Evolutionary conservation across 92 coral and sea anemone species (phyloP), one percentile per base, ranked within the genome.

Genomic region (Parazoanthus swiftii): DNA sequence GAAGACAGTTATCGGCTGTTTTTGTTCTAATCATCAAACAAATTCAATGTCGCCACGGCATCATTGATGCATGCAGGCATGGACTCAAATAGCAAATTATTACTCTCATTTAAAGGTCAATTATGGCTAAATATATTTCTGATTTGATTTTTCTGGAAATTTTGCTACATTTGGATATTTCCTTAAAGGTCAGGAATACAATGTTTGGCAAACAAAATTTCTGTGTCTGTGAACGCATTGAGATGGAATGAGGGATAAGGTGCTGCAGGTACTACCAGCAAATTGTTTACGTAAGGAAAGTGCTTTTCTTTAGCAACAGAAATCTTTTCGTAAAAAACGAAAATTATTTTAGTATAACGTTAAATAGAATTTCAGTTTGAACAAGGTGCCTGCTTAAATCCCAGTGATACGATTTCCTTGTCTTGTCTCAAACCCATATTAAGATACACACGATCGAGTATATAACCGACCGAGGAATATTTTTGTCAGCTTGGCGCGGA

Each of bases 281-380:
- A 39, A 8, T 71, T 95, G 94, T 93, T 95, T 94, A 95, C 94
- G 93, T 93, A 93, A 95, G 93, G 90, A 83, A 88, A 89, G 26
- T 77, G 86, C 75, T 71, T 80, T 89, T 82, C 81, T 71, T 84
- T 73, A 25, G 67, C 33, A 50, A 25, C 67, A 84, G 75, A 67
- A 71, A 48, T 71, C 3, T 37, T 26, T 11, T 84, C 26, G 20
- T 26, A 29, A n/a, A 72, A 48, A 18, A 26, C 29, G 15, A 48
- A 84, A 18, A n/a, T 70, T 11, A 68, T 66, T 72, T 42, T 67
- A 2, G 46, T 16, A 39, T 58, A 13, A 23, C 4, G 68, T 25
- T 68, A 72, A 23, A 46, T n/a, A 44, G 25, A 46, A 14, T 51
- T 29, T 42, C 43, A 43, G 3, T 44, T 26, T 43, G 25, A 25